Evolutionary conservation across 2,113 vertebrate genomes (phyloP), one percentile per base, ranked within the genome.

Genomic region (Tetrao urogallus): DNA sequence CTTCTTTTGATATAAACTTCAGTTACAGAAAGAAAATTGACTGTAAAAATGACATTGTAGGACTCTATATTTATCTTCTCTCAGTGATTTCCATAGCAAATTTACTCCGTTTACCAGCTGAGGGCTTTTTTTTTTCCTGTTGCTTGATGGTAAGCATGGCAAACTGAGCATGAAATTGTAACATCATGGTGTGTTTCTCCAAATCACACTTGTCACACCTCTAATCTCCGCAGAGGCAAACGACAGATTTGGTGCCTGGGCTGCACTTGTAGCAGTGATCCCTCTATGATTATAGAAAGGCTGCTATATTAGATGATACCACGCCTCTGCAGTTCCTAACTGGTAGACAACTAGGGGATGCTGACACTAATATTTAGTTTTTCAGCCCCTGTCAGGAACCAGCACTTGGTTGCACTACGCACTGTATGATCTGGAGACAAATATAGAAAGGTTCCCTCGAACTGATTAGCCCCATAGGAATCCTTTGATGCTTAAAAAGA

Each of bases 111-210:
- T 95, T 94, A 92, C 94, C 90, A 93, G 86, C 42, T 88, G 92
- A 96, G 94, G 77, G 25, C 25, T 82, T 91, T 92, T 50, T 48
- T 90, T 69, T 83, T 81, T 43, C 79, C 76, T 63, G 40, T 92
- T 92, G 86, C 88, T 90, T 94, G 73, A 58, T 63, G 91, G 91
- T 96, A 84, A 94, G 94, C 88, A 92, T 90, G 92, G 94, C 95
- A 96, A 96, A 95, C 91, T 93, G 92, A 96, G 95, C 93, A 93
- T 96, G 92, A 97, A 94, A 96, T 94, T 96, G 89, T 96, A 81
- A 90, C 93, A 95, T 94, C 95, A 79, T 82, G 92, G 93, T 56
- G 89, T 91, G 88, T 94, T 96, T 93, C 92, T 95, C 92, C 91
- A 87, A 91, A 97, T 96, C 96, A 93, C 90, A 36, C 93, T 94